Evolutionary conservation across 2,888 invertebrate species (phyloP).

Genomic region (Drosophila ustulata): DNA sequence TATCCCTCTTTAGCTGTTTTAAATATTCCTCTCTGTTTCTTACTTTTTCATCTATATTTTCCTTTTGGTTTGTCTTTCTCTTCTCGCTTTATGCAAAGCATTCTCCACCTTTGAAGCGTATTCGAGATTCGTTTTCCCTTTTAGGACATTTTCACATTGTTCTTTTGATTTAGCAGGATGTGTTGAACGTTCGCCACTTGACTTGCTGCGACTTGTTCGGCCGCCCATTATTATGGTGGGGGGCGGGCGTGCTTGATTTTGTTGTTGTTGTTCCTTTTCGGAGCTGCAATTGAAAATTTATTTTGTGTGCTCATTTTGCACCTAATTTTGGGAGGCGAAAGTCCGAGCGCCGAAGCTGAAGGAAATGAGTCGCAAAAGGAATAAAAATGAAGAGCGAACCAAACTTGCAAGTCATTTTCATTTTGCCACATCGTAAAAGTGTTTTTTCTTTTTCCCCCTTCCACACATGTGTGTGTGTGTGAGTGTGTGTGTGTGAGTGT

Average conservation of each 20-base stretch:
- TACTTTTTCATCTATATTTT: neutral
- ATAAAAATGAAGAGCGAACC: slow-evolving; percentile 57
- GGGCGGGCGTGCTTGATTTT: neutral
- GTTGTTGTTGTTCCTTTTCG: slow-evolving; percentile 26
- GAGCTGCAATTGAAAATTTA: slow-evolving; percentile 80
- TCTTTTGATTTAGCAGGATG: slow-evolving; percentile 35
- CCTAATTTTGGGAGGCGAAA: slow-evolving; percentile 73
- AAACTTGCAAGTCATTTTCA: slow-evolving; percentile 73
- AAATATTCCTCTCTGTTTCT: neutral
- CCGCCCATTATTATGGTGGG: slow-evolving; percentile 52
- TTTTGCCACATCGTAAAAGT: slow-evolving; percentile 57
- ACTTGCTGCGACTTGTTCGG: slow-evolving; percentile 25
- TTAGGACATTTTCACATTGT: neutral
- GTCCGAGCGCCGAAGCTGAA: slow-evolving; percentile 51
- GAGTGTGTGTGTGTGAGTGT: slow-evolving; percentile 33
- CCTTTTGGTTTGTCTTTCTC: no score
- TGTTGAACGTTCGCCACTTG: slow-evolving; percentile 48
- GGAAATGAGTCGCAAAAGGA: slow-evolving; percentile 74
- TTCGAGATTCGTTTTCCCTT: neutral
- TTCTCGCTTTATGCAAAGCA: no score
- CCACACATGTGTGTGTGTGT: slow-evolving; percentile 4
- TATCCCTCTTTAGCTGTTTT: neutral
- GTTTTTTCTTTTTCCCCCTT: slow-evolving; percentile 4
- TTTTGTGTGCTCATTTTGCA: slow-evolving; percentile 83
- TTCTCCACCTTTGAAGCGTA: slow-evolving; percentile 16